Base-by-base conservation (phyloP, 2,888 invertebrate genomes). In the Panzeria rudis region DNA sequence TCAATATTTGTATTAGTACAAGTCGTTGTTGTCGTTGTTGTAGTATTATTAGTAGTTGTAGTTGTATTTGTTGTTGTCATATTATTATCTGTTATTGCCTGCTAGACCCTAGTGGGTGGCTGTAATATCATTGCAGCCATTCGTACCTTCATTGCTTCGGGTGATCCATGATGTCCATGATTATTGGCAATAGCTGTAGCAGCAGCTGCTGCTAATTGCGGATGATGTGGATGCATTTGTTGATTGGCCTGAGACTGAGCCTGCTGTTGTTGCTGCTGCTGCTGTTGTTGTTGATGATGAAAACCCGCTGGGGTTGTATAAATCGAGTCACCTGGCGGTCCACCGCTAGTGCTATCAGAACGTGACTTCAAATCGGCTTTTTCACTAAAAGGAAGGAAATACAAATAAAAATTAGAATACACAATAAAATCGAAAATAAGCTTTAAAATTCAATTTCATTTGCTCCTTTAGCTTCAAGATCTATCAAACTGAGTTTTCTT, bases 81-180 rank as follows among this genome's bases (percentile, higher is more conserved):
- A 50, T 87, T 86, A 84, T 86, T 87, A 89, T 89, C 90, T 90
- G 90, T 91, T 90, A 92, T 91, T 93, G 92, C 92, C 93, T 93
- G 93, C 93, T 93, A 93, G 92, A 96, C 96, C 94, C 96, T 96
- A 94, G 97, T 97, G 93, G 97, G 97, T 90, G 97, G 96, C 94
- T 97, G 97, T 93, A 97, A 94, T 93, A 97, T 96, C 94, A 96
- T 96, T 92, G 97, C 96, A 91, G 97, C 97, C 93, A 97, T 95
- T 93, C 97, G 96, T 94, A 97, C 96, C 95, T 97, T 96, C 95
- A 96, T 95, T 93, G 95, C 96, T 94, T 94, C 97, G 91, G 95
- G 97, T 92, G 95, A 95, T 92, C 93, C 91, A 89, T 91, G 91
- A 87, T 89, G 90, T 75, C 89, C 88, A 87, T 91, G 90, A 64